Evolutionary conservation across 2,797 vertebrate genomes (phyloP), one percentile per base, ranked within the genome.

Genomic region (Spinus olivaceus): DNA sequence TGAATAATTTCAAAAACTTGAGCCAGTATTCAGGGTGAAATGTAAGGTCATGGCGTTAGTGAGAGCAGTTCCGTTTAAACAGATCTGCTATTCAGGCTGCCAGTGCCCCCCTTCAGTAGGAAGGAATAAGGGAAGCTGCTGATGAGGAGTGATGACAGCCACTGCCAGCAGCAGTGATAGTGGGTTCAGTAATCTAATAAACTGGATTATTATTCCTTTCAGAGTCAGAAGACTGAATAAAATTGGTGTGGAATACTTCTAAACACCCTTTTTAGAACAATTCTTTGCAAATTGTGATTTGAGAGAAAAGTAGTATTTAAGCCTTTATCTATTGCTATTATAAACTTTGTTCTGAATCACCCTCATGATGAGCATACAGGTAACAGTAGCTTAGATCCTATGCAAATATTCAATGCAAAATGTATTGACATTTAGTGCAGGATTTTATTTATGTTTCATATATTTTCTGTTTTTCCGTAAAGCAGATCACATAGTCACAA

Each of bases 71-170:
- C 95, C 3, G 51, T 72, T 90, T 59, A 86, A 72, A 95, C 92
- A 94, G 91, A 94, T 73, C 91, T 57, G 85, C 94, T 72, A 76
- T 96, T 96, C 77, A 96, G 15, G 1, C 65, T 46, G 54, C 8
- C 0, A 0, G n/a, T 87, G 70, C 67, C 19, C 35, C 51, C 63
- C 61, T 86, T 50, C 82, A 74, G 19, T 63, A 64, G 81, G 70
- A 89, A 77, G 76, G 85, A 90, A 81, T 51, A 81, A 84, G 65
- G 94, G 88, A 93, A 87, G 81, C 81, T 93, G 94, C 88, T 96
- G 95, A 90, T 1, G 46, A 89, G 79, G 53, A 95, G 88, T 81
- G 96, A 91, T 97, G 95, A 96, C 94, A 97, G 71, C 54, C 3
- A 0, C 89, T 95, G 94, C 94, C 94, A 96, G 85, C 89, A 96